Conservation (phyloP, 2,113 vertebrate species). For the Patagioenas fasciata region DNA sequence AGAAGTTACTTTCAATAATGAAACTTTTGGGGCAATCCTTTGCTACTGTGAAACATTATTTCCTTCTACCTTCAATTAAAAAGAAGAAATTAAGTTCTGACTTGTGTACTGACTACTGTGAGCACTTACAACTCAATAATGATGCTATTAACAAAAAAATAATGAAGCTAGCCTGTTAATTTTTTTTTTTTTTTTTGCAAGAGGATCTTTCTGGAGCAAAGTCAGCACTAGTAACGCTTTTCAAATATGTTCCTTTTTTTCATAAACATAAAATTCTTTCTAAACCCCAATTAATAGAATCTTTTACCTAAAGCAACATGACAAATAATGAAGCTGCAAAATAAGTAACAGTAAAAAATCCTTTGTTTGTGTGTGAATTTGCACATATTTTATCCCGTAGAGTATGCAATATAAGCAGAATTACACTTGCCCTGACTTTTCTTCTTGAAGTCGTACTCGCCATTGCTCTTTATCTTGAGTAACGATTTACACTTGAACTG, state of each 20-base stretch:
- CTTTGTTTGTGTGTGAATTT: background rate
- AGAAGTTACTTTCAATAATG: background rate
- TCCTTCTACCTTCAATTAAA: background rate
- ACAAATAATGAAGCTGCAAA: background rate
- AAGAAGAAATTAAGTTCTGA: background rate
- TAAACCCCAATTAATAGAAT: background rate
- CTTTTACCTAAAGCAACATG: background rate
- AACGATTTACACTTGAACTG: background rate
- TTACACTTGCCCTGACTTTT: background rate
- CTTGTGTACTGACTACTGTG: background rate
- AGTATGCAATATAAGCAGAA: background rate
- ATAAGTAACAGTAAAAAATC: background rate
- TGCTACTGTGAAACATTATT: background rate
- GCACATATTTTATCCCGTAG: background rate
- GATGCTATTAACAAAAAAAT: background rate
- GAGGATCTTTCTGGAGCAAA: background rate
- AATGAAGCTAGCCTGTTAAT: background rate
- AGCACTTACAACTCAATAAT: background rate
- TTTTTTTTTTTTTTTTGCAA: conserved; percentile 5
- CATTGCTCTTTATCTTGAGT: background rate
- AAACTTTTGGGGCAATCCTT: background rate
- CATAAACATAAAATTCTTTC: background rate
- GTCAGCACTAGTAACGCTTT: background rate
- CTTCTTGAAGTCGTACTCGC: background rate
- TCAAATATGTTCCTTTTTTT: background rate